A percentile compares a stretch with the other conserved stretches of the same genome.
Evolutionary conservation across 2,797 vertebrate genomes (phyloP).

Genomic region (Lepus oiostolus): DNA sequence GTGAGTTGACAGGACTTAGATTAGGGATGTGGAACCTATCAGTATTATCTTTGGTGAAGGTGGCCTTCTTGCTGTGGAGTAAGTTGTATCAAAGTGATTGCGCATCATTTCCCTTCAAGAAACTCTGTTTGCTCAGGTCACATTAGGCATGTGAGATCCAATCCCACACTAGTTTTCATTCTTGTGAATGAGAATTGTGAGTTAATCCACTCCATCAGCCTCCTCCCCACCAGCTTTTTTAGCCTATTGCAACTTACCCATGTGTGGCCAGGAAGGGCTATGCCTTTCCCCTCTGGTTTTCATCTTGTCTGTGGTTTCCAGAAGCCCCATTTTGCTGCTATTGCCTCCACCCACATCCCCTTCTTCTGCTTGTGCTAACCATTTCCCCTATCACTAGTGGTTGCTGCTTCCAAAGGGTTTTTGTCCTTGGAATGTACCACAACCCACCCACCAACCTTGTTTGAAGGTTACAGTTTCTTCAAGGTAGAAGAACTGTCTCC

Average conservation of each 20-base stretch:
- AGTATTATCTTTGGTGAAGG: slow-evolving; percentile 46
- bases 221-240: neutral
- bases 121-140: neutral
- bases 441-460: neutral
- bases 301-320: neutral
- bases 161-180: neutral
- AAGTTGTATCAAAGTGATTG: slow-evolving; percentile 69
- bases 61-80: slow-evolving; percentile 20
- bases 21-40: slow-evolving; percentile 47
- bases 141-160: neutral
- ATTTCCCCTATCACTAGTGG: neutral
- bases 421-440: neutral
- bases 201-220: neutral
- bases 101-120: slow-evolving; percentile 30
- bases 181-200: neutral
- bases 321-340: neutral
- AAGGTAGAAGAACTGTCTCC: neutral
- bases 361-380: neutral
- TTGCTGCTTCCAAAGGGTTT: neutral
- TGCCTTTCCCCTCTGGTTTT: neutral
- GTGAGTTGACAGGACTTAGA: slow-evolving; percentile 64
- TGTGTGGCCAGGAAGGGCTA: neutral
- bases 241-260: neutral
- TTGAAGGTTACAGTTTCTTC: neutral
- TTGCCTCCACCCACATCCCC: neutral